Conservation (phyloP, 2,888 invertebrate species). For the Meteorus colon region DNA sequence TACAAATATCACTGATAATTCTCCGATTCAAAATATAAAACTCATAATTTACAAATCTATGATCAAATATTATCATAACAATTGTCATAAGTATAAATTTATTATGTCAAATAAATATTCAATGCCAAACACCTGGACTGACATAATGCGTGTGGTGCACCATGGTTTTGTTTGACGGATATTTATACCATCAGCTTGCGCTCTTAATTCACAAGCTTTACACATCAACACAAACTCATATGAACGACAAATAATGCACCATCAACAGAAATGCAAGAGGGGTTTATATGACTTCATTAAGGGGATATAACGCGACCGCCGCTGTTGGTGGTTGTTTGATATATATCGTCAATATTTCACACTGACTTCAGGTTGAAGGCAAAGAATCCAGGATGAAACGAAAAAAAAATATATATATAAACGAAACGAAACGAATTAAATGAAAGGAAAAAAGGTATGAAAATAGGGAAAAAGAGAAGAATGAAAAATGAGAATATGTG, state of each 20-base stretch:
- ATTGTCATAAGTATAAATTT: too few species aligned
- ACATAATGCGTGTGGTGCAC: not conserved
- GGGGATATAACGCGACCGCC: slow-evolving; percentile 50
- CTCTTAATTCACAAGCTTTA: slow-evolving; percentile 62
- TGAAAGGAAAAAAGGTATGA: slow-evolving; percentile 7
- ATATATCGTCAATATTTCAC: slow-evolving; percentile 67
- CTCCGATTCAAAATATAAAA: not conserved
- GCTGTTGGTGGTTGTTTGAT: slow-evolving; percentile 67
- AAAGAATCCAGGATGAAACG: slow-evolving; percentile 43
- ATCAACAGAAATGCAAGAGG: slow-evolving; percentile 10
- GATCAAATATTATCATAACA: too few species aligned
- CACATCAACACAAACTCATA: slow-evolving; percentile 29
- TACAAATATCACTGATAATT: not conserved
- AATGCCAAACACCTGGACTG: too few species aligned
- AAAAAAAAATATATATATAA: slow-evolving; percentile 29
- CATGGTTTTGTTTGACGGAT: slow-evolving; percentile 36
- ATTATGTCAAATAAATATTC: too few species aligned
- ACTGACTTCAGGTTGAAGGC: slow-evolving; percentile 46
- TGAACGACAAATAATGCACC: slow-evolving; percentile 14
- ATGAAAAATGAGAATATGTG: not conserved
- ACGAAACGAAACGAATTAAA: slow-evolving; percentile 23
- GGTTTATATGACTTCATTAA: slow-evolving; percentile 63
- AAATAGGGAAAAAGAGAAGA: not conserved
- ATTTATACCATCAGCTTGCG: slow-evolving; percentile 60
- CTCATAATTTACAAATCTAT: too few species aligned